Conservation (phyloP, 1,140 invertebrate genomes). For the Sitobion miscanthi region DNA sequence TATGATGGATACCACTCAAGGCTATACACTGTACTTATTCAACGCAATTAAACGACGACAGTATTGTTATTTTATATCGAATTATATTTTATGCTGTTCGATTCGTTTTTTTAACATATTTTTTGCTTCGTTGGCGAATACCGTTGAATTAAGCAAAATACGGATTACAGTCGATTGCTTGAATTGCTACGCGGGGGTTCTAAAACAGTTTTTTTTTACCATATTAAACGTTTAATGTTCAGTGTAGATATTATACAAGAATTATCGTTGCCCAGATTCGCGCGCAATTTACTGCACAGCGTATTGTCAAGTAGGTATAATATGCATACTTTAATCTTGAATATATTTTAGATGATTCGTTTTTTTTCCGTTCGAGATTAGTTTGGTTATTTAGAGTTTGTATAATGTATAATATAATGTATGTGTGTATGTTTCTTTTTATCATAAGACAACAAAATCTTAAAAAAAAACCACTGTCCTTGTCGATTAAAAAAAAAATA, state of each 20-base stretch:
- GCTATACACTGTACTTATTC: neutral
- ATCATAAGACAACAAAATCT: neutral
- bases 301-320: neutral
- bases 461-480: neutral
- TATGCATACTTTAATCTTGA: neutral
- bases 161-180: neutral
- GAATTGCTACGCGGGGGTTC: neutral
- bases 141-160: neutral
- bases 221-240: neutral
- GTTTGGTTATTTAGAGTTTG: neutral
- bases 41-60: constrained; percentile 13
- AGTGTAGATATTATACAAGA: neutral
- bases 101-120: neutral
- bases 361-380: constrained; percentile 30
- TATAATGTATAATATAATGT: neutral
- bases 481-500: neutral
- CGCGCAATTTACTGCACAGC: neutral
- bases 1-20: constrained; percentile 15
- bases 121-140: neutral
- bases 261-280: neutral
- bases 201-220: neutral
- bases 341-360: constrained; percentile 8
- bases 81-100: neutral
- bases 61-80: constrained; percentile 2
- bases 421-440: constrained; percentile 6